phyloP scores from a whole-genome alignment of 2,113 vertebrate species.

The Nothobranchius kuhntae region DNA sequence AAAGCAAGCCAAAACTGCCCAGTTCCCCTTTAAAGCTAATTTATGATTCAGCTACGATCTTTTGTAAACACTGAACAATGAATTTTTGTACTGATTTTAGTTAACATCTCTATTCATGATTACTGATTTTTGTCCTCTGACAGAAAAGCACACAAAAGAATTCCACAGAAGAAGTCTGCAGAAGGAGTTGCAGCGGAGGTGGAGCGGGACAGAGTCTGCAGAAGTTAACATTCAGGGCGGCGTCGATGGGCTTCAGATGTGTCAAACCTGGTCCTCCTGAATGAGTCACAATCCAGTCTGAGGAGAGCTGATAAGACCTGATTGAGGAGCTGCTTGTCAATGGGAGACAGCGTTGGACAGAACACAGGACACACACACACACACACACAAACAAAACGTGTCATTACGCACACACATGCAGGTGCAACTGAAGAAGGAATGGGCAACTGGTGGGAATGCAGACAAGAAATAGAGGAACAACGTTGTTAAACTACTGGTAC shows the following conservation, averaged over 20 bases:
- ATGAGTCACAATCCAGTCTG: constrained; percentile 62
- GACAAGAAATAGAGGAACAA: too few relatives aligned
- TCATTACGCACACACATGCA: not conserved
- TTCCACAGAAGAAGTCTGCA: not conserved
- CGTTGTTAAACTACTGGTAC: too few relatives aligned
- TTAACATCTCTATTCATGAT: too few relatives aligned
- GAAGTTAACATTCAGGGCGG: constrained; percentile 56
- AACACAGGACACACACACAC: constrained; percentile 15
- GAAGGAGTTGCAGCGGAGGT: constrained; percentile 41
- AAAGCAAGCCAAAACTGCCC: too few relatives aligned
- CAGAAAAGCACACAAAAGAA: too few relatives aligned
- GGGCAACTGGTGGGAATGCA: not conserved
- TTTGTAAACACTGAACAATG: not conserved
- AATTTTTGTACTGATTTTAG: not conserved
- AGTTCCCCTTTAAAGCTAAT: too few relatives aligned
- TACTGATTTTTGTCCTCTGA: too few relatives aligned
- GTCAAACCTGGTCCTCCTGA: constrained; percentile 38
- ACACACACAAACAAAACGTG: not conserved
- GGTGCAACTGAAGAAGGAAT: not conserved
- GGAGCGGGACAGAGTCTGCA: constrained; percentile 28
- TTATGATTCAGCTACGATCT: too few relatives aligned
- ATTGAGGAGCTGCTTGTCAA: constrained; percentile 45
- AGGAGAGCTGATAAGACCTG: constrained; percentile 68
- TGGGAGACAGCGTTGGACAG: constrained; percentile 34
- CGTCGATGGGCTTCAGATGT: constrained; percentile 50